Percentiles rank a stretch among this genome's conserved stretches.
Evolutionary conservation across 2,797 vertebrate genomes (phyloP).

Genomic region (Tauraco hartlaubi): DNA sequence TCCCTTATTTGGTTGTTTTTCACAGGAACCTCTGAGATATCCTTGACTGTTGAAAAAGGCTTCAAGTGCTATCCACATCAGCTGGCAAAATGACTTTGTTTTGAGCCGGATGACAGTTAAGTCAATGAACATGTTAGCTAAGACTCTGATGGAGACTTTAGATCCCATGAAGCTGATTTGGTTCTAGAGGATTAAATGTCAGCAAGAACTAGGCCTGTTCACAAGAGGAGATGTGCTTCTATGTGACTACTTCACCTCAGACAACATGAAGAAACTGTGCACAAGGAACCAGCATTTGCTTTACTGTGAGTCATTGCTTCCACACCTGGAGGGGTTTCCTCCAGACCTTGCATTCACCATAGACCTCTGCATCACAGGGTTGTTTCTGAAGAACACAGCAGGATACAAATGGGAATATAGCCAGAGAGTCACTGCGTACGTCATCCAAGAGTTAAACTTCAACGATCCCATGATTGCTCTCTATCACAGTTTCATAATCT

Average conservation of each 20-base stretch:
- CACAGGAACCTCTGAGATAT: background rate
- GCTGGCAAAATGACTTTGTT: background rate
- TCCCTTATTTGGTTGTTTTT: background rate
- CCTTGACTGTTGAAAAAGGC: background rate
- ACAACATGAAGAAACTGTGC: background rate
- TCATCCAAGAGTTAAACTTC: background rate
- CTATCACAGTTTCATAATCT: background rate
- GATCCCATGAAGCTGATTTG: background rate
- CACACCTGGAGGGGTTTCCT: background rate
- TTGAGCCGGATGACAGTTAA: background rate
- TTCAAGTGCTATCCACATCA: background rate
- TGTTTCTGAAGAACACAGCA: background rate
- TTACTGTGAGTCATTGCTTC: background rate
- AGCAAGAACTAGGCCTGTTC: background rate
- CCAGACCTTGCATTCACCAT: background rate
- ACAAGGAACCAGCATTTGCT: background rate
- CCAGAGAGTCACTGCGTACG: background rate
- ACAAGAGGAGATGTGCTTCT: background rate
- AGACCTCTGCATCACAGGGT: background rate
- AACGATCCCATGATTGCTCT: accelerated
- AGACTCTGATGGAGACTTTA: background rate
- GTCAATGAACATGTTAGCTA: accelerated
- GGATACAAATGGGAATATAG: background rate
- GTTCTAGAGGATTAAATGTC: background rate
- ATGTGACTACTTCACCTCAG: background rate